A percentile compares a stretch with the other conserved stretches of the same genome.
These are phyloP conservation scores for Littorina saxatilis DNA, from an alignment of 1,140 invertebrate genomes.

Conservation along the genomic window DNA sequence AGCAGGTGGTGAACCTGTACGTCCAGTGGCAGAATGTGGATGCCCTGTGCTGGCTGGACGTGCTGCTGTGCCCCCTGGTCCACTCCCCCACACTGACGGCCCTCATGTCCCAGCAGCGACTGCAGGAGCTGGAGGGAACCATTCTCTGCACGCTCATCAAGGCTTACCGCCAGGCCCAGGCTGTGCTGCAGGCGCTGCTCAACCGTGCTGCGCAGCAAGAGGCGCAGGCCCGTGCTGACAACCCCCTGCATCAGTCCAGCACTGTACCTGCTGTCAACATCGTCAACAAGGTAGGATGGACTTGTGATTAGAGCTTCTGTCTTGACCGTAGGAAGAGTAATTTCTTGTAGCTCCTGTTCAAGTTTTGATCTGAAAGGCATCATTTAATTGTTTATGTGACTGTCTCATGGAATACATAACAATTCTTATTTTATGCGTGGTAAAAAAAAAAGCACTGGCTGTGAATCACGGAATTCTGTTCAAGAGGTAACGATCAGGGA, in stretches of 20 bases:
- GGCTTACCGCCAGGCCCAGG: constrained; percentile 64
- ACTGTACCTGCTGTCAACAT: constrained; percentile 4
- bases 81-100: constrained; percentile 60
- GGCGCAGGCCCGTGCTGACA: constrained; percentile 7
- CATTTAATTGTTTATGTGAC: too few relatives aligned
- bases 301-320: too few relatives aligned
- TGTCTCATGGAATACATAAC: too few relatives aligned
- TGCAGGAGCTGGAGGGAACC: constrained; percentile 42
- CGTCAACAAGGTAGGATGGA: constrained; percentile 30
- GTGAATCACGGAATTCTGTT: too few relatives aligned
- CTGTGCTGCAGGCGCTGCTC: constrained; percentile 42
- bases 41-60: constrained; percentile 73
- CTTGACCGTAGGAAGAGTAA: too few relatives aligned
- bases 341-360: too few relatives aligned
- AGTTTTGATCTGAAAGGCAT: too few relatives aligned
- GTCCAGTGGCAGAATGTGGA: constrained; percentile 72
- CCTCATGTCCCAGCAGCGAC: constrained; percentile 35
- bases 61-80: constrained; percentile 66
- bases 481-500: too few relatives aligned
- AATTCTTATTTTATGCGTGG: too few relatives aligned
- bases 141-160: constrained; percentile 60
- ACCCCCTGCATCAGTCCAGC: not conserved
- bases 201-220: constrained; percentile 3
- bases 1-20: constrained; percentile 42
- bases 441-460: too few relatives aligned